These are phyloP conservation scores for Uloborus diversus DNA, from an alignment of 1,140 invertebrate species.

Conservation along the genomic window DNA sequence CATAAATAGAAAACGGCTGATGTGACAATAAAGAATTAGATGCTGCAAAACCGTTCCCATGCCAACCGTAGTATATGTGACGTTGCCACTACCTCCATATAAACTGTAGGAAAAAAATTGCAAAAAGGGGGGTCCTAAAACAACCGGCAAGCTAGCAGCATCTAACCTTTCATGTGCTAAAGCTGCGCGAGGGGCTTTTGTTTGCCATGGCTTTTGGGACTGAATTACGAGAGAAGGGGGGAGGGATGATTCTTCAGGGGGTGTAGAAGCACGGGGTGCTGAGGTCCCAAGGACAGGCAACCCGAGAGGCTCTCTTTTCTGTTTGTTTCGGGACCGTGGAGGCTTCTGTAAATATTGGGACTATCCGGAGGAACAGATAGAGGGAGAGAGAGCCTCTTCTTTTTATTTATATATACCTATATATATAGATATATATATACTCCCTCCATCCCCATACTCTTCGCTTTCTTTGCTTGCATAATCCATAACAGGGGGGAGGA, in stretches of 20 bases:
- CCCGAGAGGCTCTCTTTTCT: slow-evolving; percentile 50
- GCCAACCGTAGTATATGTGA: slow-evolving; percentile 48
- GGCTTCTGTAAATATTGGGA: slow-evolving; percentile 56
- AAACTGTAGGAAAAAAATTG: neutral
- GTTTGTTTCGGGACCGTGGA: slow-evolving; percentile 52
- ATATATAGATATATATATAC: slow-evolving; percentile 33
- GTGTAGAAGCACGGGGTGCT: slow-evolving; percentile 19
- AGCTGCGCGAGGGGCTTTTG: slow-evolving; percentile 36
- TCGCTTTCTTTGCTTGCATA: slow-evolving; percentile 56
- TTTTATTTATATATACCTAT: slow-evolving; percentile 52
- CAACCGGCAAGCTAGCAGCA: slow-evolving; percentile 49
- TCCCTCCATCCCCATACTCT: slow-evolving; percentile 14
- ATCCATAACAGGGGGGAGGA: slow-evolving; percentile 49
- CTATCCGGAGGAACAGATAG: slow-evolving; percentile 29
- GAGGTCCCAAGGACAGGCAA: slow-evolving; percentile 48
- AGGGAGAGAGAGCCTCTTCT: slow-evolving; percentile 36
- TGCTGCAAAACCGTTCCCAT: slow-evolving; percentile 32
- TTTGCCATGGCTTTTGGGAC: slow-evolving; percentile 51
- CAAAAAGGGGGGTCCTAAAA: slow-evolving; percentile 37
- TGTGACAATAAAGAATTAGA: slow-evolving; percentile 56
- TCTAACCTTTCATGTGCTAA: slow-evolving; percentile 52
- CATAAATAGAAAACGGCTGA: slow-evolving; percentile 52
- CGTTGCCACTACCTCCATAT: slow-evolving; percentile 8
- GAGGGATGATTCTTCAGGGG: slow-evolving; percentile 30
- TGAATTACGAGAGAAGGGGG: slow-evolving; percentile 42